Evolutionary conservation across 2,113 vertebrate species (phyloP).

Genomic region (Paracanthobrama guichenoti): DNA sequence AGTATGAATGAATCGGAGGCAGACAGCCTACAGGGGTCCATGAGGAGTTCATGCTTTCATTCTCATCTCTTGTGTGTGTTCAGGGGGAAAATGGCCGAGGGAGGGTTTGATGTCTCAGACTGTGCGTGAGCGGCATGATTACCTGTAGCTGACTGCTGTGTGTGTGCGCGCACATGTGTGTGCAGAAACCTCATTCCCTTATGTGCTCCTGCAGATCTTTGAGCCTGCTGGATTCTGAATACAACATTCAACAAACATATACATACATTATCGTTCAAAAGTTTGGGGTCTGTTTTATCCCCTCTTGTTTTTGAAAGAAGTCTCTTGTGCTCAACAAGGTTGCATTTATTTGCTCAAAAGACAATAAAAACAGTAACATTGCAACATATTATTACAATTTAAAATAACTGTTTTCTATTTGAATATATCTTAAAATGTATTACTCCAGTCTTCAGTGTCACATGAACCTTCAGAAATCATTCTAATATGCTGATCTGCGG

Average conservation of each 20-base stretch:
- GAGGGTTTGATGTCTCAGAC: constrained; percentile 60
- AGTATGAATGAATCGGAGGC: neutral
- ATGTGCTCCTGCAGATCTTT: constrained; percentile 2
- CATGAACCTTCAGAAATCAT: neutral
- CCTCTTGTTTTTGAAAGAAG: neutral
- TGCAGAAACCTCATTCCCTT: neutral
- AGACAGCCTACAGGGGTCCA: constrained; percentile 30
- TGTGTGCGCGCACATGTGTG: neutral
- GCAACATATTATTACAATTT: neutral
- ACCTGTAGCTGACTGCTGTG: constrained; percentile 17
- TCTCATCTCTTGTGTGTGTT: constrained; percentile 44
- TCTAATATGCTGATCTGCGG: neutral
- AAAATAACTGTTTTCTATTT: neutral
- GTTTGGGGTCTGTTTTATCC: no score
- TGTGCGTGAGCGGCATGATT: constrained; percentile 60
- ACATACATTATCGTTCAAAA: no score
- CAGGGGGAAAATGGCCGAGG: constrained; percentile 42
- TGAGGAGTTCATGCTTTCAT: constrained; percentile 41
- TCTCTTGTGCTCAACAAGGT: neutral
- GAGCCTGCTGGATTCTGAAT: neutral
- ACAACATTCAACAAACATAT: neutral
- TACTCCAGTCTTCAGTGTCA: neutral
- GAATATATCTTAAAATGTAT: neutral
- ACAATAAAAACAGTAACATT: neutral
- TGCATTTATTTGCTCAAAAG: neutral